Evolutionary conservation across 2,113 vertebrate genomes (phyloP).

Genomic region (Odontophorus gujanensis): DNA sequence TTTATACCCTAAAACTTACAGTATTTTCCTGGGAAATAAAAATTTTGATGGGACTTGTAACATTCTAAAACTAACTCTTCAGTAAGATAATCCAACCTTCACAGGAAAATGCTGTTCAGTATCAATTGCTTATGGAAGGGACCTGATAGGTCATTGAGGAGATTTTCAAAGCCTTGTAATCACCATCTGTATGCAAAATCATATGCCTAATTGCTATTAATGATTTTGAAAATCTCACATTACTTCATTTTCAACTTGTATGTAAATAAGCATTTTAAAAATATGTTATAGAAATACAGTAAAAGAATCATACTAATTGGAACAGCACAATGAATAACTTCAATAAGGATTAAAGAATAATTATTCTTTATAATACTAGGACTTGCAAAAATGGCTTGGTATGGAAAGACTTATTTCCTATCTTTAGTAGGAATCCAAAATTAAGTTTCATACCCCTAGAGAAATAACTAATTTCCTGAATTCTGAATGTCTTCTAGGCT

Average conservation of each 20-base stretch:
- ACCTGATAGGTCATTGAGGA: not conserved
- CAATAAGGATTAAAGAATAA: not conserved
- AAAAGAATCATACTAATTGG: not conserved
- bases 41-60: not conserved
- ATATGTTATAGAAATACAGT: not conserved
- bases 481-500: conserved; percentile 8
- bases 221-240: not conserved
- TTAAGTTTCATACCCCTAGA: not conserved
- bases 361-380: not conserved
- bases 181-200: not conserved
- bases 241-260: not conserved
- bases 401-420: not conserved
- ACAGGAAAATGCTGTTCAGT: not conserved
- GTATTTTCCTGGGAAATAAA: not conserved
- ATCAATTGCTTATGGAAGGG: not conserved
- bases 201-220: not conserved
- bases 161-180: not conserved
- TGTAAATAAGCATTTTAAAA: not conserved
- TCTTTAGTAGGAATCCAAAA: conserved; percentile 21
- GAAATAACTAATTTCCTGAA: conserved; percentile 31
- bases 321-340: not conserved
- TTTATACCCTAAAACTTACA: not conserved
- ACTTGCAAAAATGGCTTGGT: not conserved
- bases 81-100: not conserved
- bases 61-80: not conserved